These are phyloP conservation scores for Drosophila vallismaia DNA, from an alignment of 2,888 invertebrate genomes.

Conservation along the genomic window DNA sequence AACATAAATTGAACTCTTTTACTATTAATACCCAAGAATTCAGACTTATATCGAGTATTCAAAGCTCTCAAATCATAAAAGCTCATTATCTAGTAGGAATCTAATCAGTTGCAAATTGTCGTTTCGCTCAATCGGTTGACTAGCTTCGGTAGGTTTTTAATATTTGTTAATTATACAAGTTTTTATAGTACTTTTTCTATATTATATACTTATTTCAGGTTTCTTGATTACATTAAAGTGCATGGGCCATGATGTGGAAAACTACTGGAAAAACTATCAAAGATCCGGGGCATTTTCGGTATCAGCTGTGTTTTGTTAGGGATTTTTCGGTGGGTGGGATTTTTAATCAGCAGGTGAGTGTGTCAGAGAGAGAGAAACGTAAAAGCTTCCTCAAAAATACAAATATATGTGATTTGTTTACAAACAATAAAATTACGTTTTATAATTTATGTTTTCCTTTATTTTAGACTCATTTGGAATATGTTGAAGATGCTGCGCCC, in stretches of 20 bases:
- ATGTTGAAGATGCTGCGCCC: conserved; percentile 38
- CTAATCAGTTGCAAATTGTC: conserved; percentile 35
- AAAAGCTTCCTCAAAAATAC: conserved; percentile 16
- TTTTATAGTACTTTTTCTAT: conserved; percentile 9
- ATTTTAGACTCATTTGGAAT: conserved; percentile 39
- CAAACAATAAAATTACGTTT: conserved; percentile 52
- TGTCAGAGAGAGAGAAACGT: conserved; percentile 13
- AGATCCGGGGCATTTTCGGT: not conserved
- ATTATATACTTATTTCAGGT: not conserved
- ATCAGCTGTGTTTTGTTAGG: conserved; percentile 52
- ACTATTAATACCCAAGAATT: not conserved
- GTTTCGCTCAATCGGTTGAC: conserved; percentile 31
- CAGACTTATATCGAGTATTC: not conserved
- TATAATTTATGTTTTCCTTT: not conserved
- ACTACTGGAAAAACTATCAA: not conserved
- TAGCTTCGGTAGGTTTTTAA: not conserved
- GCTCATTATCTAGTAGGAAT: not conserved
- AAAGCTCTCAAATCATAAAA: conserved; percentile 1
- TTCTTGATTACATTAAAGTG: not conserved
- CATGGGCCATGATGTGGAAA: conserved; percentile 48
- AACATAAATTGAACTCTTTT: not conserved
- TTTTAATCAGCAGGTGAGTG: conserved; percentile 66
- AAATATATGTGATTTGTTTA: conserved; percentile 48
- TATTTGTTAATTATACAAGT: not conserved
- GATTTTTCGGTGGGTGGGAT: conserved; percentile 17